Base-by-base conservation (phyloP, 64 coral and sea anemone genomes). In the Dendrophyllia cribrosa region DNA sequence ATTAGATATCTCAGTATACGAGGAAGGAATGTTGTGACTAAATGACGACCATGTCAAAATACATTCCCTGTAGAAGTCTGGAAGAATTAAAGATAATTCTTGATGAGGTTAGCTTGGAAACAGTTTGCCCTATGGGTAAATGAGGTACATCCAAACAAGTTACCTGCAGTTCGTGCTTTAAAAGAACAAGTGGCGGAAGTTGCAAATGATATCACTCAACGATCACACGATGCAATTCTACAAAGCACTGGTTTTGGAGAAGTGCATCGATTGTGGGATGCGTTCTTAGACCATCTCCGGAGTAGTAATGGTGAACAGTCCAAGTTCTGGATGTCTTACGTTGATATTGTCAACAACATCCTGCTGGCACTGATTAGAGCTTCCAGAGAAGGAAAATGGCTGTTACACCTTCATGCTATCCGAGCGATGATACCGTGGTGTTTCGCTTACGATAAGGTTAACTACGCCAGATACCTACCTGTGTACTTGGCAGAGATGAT, bases 391-490 rank as follows among this genome's bases (percentile, higher is more conserved):
- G 82, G 59, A 34, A 68, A 86, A 60, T 86, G 82, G 82, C 21
- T 48, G 21, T 68, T 86, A 67, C 82, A 86, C 64, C 82, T 89
- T 20, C 21, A 62, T 44, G 82, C 82, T 68, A 86, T 86, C 23
- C 58, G 82, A 45, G 83, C 25, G 60, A 86, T 86, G 83, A 86
- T 86, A 66, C 83, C 83, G 1, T 86, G 63, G 63, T 86, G 83
- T 49, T 86, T 86, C 26, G 83, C 83, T 71, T 86, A 86, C 66
- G 83, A 86, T 71, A 86, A 86, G 21, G 82, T 86, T 19, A 86
- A 86, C 60, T 83, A 83, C 6, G 13, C 79, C 50, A 83, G 52
- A 59, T 62, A 83, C 52, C 79, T 83, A n/a, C 59, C 79, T 21
- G 50, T 43, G 6, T 83, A 83, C 26, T 63, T 60, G 49, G 50